Percentiles rank a stretch among this genome's conserved stretches.
Conservation (phyloP, 2,113 vertebrate genomes). For the Telmatochromis sp. region DNA sequence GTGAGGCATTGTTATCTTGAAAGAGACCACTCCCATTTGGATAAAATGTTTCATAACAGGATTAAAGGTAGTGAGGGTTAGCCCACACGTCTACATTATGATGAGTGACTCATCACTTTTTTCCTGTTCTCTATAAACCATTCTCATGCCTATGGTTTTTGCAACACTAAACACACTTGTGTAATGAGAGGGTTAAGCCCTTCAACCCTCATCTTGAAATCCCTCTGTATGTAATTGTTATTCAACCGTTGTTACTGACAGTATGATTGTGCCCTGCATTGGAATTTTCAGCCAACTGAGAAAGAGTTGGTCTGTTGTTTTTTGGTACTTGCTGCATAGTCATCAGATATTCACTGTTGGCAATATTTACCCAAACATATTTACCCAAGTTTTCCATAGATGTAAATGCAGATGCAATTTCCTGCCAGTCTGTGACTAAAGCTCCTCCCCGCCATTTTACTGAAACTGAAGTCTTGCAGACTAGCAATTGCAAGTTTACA, state of each 20-base stretch:
- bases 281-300: background rate
- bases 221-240: background rate
- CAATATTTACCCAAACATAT: background rate
- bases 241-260: background rate
- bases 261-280: background rate
- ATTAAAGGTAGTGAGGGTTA: background rate
- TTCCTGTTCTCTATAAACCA: background rate
- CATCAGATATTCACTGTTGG: background rate
- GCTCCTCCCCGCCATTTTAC: background rate
- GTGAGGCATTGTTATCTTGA: background rate
- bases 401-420: background rate
- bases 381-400: background rate
- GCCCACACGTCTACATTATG: background rate
- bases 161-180: background rate
- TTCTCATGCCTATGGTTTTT: background rate
- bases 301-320: background rate
- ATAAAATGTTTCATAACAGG: background rate
- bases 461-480: background rate
- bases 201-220: background rate
- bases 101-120: background rate
- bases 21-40: background rate
- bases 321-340: background rate
- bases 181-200: background rate
- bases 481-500: background rate
- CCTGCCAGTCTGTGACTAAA: background rate